A percentile compares a stretch with the other conserved stretches of the same genome.
Conservation (phyloP, 1,140 invertebrate species). For the Sipha flava region DNA sequence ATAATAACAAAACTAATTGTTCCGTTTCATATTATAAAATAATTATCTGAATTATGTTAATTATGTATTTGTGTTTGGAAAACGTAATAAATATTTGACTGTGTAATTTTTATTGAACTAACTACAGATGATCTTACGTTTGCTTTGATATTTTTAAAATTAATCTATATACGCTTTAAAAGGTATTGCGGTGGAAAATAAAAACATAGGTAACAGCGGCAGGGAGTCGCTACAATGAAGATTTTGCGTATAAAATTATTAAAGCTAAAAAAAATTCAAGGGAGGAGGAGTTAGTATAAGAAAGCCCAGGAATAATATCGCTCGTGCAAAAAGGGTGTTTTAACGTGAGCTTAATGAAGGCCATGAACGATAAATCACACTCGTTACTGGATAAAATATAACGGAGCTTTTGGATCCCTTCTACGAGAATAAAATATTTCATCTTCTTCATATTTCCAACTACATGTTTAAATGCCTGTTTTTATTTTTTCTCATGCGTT, state of each 20-base stretch:
- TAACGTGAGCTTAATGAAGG: conserved; percentile 32
- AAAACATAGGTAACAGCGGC: not conserved
- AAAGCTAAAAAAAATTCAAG: conserved; percentile 5
- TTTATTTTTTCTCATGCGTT: not conserved
- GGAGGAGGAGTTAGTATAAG: not conserved
- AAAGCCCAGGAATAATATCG: conserved; percentile 8
- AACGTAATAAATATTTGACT: too few species aligned
- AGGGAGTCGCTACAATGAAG: not conserved
- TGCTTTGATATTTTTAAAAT: not conserved
- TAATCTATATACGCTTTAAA: not conserved
- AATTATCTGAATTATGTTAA: too few species aligned
- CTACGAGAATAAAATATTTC: conserved; percentile 21
- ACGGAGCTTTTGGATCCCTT: not conserved
- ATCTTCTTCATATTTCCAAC: conserved; percentile 11
- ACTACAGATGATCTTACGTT: too few species aligned
- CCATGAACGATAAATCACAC: conserved; percentile 30
- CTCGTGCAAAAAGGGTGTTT: conserved; percentile 20
- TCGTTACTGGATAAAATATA: conserved; percentile 17
- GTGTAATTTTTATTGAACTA: not conserved
- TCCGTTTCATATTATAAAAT: not conserved
- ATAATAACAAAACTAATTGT: not conserved
- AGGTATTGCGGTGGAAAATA: not conserved
- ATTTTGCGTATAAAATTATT: conserved; percentile 3
- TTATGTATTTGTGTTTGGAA: too few species aligned
- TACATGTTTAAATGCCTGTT: conserved; percentile 30